Evolutionary conservation across 1,140 invertebrate species (phyloP), one percentile per base, ranked within the genome.

Genomic region (Coptotermes formosanus): DNA sequence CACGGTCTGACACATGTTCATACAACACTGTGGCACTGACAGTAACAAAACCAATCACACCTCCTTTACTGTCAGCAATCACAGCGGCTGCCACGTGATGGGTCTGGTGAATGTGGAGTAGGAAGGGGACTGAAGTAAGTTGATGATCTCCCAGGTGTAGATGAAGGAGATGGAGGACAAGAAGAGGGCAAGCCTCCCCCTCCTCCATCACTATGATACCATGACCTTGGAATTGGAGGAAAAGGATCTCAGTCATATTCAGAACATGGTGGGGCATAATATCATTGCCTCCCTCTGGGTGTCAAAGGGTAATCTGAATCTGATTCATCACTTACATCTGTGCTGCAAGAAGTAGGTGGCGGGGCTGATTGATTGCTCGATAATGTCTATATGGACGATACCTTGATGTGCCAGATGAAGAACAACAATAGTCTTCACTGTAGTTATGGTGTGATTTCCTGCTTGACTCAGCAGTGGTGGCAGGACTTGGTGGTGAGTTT

Each of bases 291-390:
- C 82, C 87, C 30, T 64, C 59, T 64, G 4, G 19, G 19, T 83
- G 45, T 90, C 19, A 90, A 91, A 21, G 91, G 92, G 88, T 95
- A 95, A 89, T 95, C 94, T 82, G 93, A 94, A 89, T 97, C 96
- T 6, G 95, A 96, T 88, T 98, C 97, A 89, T 98, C 96, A 90
- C 96, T 97, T 21, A 98, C 96, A 90, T 98, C 97, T 6, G 98
- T 98, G 88, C 96, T 97, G 90, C 97, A 98, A 0, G 98, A 97
- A 14, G 97, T 98, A 8, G 97, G 97, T n/a, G n/a, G n/a, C 97
- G 97, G 3, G 97, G 97, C 88, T 96, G 94, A 91, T 97, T 96
- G 48, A 95, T 94, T 30, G 93, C 94, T 87, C 95, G 94, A 90
- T 97, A 96, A 89, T 95, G 94, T 43, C 95, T 92, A 90, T 96